phyloP scores from a whole-genome alignment of 92 coral and sea anemone genomes.

The Blastomussa wellsi region DNA sequence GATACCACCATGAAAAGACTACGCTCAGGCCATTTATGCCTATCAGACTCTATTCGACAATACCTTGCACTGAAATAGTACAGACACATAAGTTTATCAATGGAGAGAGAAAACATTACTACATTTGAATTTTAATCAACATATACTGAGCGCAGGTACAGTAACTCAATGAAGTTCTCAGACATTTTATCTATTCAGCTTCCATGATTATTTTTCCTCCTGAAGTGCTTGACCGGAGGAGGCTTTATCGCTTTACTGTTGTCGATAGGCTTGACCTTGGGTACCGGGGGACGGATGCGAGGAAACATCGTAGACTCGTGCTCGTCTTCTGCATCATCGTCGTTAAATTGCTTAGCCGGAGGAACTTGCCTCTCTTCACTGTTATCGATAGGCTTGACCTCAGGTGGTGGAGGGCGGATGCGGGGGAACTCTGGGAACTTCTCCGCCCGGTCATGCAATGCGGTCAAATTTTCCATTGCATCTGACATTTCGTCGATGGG shows the following conservation, averaged over 20 bases:
- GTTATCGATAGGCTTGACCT: slow-evolving; percentile 27
- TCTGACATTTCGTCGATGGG: slow-evolving; percentile 8
- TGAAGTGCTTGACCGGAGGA: background rate
- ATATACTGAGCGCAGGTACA: background rate
- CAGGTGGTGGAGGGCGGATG: slow-evolving; percentile 10
- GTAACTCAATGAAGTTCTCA: background rate
- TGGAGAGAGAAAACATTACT: no score
- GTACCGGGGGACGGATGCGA: background rate
- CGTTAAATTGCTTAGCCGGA: background rate
- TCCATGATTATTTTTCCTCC: background rate
- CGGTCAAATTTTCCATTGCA: background rate
- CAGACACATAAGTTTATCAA: no score
- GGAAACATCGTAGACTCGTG: background rate
- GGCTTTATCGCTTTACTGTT: background rate
- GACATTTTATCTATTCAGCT: background rate
- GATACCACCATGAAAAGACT: no score
- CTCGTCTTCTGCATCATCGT: background rate
- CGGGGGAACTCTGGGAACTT: slow-evolving; percentile 15
- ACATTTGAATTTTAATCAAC: background rate
- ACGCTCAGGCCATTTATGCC: no score
- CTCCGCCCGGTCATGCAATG: background rate
- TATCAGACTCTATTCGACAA: no score
- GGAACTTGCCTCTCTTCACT: slow-evolving; percentile 23
- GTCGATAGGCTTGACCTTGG: slow-evolving; percentile 9
- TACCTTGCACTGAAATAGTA: no score